phyloP scores from a whole-genome alignment of 2,888 invertebrate species.

The Philhelius pedissequus region DNA sequence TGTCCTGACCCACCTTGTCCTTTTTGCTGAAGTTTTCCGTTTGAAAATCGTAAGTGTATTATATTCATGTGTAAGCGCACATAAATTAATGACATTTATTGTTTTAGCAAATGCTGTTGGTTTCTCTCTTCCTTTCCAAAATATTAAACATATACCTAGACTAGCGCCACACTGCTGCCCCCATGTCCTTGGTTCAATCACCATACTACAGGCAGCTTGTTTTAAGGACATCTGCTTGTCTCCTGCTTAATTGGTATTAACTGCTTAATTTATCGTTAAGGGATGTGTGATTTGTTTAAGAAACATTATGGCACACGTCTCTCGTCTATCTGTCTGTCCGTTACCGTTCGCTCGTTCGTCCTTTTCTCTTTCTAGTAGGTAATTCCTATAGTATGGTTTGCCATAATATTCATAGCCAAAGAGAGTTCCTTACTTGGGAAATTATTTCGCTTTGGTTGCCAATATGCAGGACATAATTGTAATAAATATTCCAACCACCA shows the following conservation, averaged over 20 bases:
- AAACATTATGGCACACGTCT: constrained; percentile 72
- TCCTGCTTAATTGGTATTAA: constrained; percentile 78
- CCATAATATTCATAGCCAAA: not conserved
- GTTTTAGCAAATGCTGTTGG: constrained; percentile 68
- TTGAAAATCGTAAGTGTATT: constrained; percentile 67
- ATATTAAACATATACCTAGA: not conserved
- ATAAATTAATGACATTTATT: constrained; percentile 74
- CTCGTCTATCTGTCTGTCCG: constrained; percentile 28
- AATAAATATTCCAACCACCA: constrained; percentile 64
- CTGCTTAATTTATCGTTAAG: constrained; percentile 77
- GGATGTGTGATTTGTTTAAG: constrained; percentile 77
- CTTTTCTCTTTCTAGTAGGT: constrained; percentile 1
- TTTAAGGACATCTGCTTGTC: constrained; percentile 75
- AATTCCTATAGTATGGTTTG: not conserved
- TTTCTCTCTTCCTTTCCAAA: constrained; percentile 35
- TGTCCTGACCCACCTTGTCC: constrained; percentile 15
- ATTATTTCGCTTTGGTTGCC: constrained; percentile 64
- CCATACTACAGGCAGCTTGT: constrained; percentile 70
- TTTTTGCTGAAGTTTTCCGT: constrained; percentile 59
- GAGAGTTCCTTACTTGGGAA: constrained; percentile 11
- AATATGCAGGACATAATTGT: constrained; percentile 68
- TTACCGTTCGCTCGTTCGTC: not conserved
- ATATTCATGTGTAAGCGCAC: constrained; percentile 69
- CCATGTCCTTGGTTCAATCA: constrained; percentile 51
- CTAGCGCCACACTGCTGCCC: not conserved